A percentile compares a stretch with the other conserved stretches of the same genome.
These are phyloP conservation scores for Takifugu rubripes DNA, from an alignment of 2,797 vertebrate genomes.

Conservation along the genomic window DNA sequence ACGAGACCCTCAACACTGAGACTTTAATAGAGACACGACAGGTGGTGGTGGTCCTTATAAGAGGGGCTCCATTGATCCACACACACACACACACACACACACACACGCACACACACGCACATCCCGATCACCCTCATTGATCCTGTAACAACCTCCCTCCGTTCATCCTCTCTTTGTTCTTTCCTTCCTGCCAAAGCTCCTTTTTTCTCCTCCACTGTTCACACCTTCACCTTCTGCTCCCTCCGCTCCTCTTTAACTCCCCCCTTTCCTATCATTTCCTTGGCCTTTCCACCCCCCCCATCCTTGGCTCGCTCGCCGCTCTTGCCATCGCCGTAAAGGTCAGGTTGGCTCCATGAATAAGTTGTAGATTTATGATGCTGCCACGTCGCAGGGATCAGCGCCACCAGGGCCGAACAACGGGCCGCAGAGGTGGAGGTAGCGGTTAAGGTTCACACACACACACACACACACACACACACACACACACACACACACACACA, in stretches of 20 bases:
- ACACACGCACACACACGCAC: conserved; percentile 17
- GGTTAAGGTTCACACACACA: conserved; percentile 30
- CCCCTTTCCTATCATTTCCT: conserved; percentile 23
- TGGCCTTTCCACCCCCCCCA: conserved; percentile 40
- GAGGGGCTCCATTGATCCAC: conserved; percentile 28
- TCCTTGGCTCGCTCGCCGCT: conserved; percentile 30
- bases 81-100: conserved; percentile 18
- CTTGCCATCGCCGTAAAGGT: conserved; percentile 63
- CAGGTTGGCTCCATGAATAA: conserved; percentile 70
- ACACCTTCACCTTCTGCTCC: conserved; percentile 32
- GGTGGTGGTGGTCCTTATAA: conserved; percentile 39
- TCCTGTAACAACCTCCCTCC: conserved; percentile 60
- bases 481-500: no score
- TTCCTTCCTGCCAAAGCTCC: conserved; percentile 33
- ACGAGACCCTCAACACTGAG: conserved; percentile 42
- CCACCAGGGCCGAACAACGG: conserved; percentile 65
- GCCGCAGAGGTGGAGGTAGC: conserved; percentile 54
- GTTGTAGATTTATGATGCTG: conserved; percentile 74
- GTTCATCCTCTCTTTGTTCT: conserved; percentile 26
- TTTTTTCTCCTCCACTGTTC: conserved; percentile 29
- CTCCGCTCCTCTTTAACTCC: conserved; percentile 45
- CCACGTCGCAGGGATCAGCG: conserved; percentile 65
- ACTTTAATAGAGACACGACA: conserved; percentile 66
- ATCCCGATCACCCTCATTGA: conserved; percentile 48
- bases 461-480: neutral